Evolutionary conservation across 2,888 invertebrate genomes (phyloP), one percentile per base, ranked within the genome.

Genomic region (Netelia inedita): DNA sequence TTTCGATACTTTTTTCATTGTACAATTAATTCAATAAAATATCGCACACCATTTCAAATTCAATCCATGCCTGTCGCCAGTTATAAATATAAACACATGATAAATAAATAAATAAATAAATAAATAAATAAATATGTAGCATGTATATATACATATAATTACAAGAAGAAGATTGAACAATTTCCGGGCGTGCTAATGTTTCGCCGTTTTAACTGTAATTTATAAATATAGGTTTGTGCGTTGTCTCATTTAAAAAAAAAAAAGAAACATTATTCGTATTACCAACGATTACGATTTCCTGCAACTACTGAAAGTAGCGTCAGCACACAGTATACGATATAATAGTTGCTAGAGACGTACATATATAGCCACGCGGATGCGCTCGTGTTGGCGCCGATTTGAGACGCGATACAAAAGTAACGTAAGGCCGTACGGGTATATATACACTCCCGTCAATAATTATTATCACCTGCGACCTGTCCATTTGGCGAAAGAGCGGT

Each of bases 221-320:
- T 35, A 35, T 35, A 35, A 35, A 35, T 1, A 35, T 6, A 35
- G 35, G 35, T 35, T 1, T 8, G 35, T 35, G 35, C 35, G 35
- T 35, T 35, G 35, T 35, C 35, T 35, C 35, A 6, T 35, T 35
- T n/a, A n/a, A n/a, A 35, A 35, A 16, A 59, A 61, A 23, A 11
- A 16, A 55, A 66, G 19, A 16, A 16, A 66, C 9, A 28, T 11
- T 5, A 43, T 11, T 69, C 11, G 69, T 68, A 68, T 69, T 69
- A 71, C 53, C 41, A 14, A 46, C 63, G 16, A 71, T 63, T 61
- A 57, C 53, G 41, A 69, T 79, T 69, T 71, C 63, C 78, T 19
- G 35, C 63, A 2, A 43, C 72, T 16, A 63, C 19, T 16, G 57
- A 5, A 19, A 19, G 21, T 10, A 59, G 2, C 10, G 61, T 28